Conservation (phyloP, 2,797 vertebrate genomes). For the Chelon auratus region DNA sequence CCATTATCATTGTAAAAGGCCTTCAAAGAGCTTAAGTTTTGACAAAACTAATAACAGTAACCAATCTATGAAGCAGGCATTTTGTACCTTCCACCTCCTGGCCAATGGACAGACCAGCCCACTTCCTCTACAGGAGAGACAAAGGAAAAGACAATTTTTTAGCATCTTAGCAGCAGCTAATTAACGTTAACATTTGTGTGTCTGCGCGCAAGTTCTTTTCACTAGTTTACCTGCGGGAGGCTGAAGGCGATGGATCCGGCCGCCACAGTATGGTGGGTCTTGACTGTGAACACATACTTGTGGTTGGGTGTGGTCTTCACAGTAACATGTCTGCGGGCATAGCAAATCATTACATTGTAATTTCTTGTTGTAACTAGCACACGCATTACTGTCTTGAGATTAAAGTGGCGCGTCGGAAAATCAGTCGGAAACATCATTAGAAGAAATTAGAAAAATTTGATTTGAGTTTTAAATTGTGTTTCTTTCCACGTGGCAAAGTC, state of each 20-base stretch:
- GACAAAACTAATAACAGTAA: background rate
- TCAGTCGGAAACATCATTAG: too few species aligned
- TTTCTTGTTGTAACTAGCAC: too few species aligned
- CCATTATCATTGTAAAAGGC: too few species aligned
- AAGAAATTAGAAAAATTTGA: too few species aligned
- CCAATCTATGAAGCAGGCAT: background rate
- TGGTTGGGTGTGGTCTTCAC: constrained; percentile 95
- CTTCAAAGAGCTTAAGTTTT: too few species aligned
- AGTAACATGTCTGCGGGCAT: constrained; percentile 88
- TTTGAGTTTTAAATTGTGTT: background rate
- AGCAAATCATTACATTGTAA: background rate
- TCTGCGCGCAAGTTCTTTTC: background rate
- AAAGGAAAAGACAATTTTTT: background rate
- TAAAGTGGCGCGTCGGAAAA: too few species aligned
- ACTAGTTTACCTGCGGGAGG: constrained; percentile 90
- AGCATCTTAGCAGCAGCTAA: background rate
- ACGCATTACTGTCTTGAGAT: too few species aligned
- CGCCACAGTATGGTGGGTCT: constrained; percentile 90
- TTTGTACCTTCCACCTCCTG: constrained; percentile 95
- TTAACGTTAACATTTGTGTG: background rate
- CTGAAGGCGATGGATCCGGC: constrained; percentile 95
- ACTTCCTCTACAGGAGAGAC: constrained; percentile 89
- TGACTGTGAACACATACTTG: constrained; percentile 93
- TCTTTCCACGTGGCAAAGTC: too few species aligned
- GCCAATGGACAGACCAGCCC: constrained; percentile 97